Conservation (phyloP, 1,140 invertebrate genomes). For the Sycophila sp. region DNA sequence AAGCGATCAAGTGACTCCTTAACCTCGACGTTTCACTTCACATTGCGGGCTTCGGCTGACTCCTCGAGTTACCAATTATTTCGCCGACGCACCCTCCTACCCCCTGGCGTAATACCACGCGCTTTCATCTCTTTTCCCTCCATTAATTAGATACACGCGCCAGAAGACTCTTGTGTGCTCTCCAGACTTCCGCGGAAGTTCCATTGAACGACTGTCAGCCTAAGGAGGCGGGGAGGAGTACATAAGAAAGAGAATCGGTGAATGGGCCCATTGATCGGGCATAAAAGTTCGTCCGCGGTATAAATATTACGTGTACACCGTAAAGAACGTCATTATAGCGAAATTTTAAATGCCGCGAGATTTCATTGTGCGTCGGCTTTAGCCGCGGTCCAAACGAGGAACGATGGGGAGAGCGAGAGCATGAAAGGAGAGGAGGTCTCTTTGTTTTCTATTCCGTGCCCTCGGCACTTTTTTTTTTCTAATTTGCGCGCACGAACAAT, state of each 20-base stretch:
- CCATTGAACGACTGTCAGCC: constrained; percentile 26
- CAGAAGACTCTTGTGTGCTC: background rate
- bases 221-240: too few species aligned
- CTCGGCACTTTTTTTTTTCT: background rate
- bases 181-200: constrained; percentile 19
- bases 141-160: constrained; percentile 5
- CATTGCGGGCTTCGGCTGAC: background rate
- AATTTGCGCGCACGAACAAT: background rate
- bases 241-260: background rate
- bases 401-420: background rate
- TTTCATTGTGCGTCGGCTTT: constrained; percentile 4
- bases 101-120: background rate
- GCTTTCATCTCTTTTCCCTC: too few species aligned
- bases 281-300: constrained; percentile 20
- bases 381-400: background rate
- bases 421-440: constrained; percentile 11
- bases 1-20: too few species aligned
- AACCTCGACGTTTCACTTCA: background rate
- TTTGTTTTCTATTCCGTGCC: constrained; percentile 15
- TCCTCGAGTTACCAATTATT: constrained; percentile 15
- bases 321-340: constrained; percentile 13
- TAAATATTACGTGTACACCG: constrained; percentile 13
- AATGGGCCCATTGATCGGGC: constrained; percentile 24
- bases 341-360: constrained; percentile 21
- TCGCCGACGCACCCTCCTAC: background rate